Percentiles rank a stretch among this genome's conserved stretches.
Conservation (phyloP, 53 echinoderm and acorn worm genomes). For the Arbacia lixula region DNA sequence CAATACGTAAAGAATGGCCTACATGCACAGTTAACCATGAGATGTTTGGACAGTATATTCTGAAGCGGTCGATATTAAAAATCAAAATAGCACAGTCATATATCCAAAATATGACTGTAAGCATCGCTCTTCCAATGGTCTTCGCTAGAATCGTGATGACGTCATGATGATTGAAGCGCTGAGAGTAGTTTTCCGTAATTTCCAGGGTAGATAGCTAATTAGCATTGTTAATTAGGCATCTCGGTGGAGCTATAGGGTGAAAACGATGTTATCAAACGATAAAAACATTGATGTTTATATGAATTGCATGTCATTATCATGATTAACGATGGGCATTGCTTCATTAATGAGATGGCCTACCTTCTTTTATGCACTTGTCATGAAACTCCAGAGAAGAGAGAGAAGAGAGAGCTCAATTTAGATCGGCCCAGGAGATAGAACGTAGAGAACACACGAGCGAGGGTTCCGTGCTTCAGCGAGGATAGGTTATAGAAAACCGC, state of each 20-base stretch:
- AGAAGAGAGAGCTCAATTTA: constrained; percentile 24
- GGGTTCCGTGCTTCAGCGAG: constrained; percentile 53
- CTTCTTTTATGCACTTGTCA: constrained; percentile 37
- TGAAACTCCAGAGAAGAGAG: constrained; percentile 58
- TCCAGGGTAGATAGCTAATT: constrained; percentile 42
- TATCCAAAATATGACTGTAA: too few relatives aligned
- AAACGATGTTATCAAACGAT: background rate
- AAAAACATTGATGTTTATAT: background rate
- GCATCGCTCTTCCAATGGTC: too few relatives aligned
- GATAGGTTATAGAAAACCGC: constrained; percentile 61
- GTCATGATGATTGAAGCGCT: too few relatives aligned
- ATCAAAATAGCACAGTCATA: too few relatives aligned
- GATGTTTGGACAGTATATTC: too few relatives aligned
- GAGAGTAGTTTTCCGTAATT: constrained; percentile 10
- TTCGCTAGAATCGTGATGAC: too few relatives aligned
- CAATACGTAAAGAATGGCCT: too few relatives aligned
- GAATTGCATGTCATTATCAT: background rate
- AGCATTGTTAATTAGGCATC: constrained; percentile 16
- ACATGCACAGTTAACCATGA: too few relatives aligned
- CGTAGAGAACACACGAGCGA: constrained; percentile 57
- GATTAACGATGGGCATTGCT: background rate
- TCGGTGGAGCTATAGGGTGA: background rate
- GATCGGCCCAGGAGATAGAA: constrained; percentile 44
- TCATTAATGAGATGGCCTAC: constrained; percentile 11
- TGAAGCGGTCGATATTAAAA: too few relatives aligned